Conservation (phyloP, 2,888 invertebrate genomes). For the Smittia aterrima region DNA sequence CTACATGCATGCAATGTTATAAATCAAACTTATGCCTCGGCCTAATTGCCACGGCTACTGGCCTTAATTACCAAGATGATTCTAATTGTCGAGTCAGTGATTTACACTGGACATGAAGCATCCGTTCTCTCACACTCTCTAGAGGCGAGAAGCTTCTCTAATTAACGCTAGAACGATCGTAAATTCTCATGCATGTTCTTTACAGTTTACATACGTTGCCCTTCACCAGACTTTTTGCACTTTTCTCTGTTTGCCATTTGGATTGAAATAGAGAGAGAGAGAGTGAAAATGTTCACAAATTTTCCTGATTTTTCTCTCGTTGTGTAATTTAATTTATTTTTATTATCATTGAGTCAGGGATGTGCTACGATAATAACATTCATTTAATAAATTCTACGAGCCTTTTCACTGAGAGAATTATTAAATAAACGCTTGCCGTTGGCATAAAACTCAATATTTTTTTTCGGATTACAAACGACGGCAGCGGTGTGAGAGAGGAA, state of each 20-base stretch:
- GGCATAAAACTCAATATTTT: neutral
- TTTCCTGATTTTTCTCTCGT: neutral
- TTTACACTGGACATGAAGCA: conserved; percentile 17
- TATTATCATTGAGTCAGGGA: conserved; percentile 4
- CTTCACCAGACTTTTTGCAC: neutral
- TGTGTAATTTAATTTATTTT: conserved; percentile 6
- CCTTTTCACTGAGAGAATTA: conserved; percentile 7
- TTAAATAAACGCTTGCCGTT: neutral
- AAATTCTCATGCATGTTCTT: neutral
- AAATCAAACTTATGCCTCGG: conserved; percentile 21
- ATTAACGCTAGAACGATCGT: conserved; percentile 23
- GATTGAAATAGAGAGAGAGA: neutral
- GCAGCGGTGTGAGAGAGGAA: neutral
- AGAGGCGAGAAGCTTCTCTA: neutral
- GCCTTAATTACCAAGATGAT: conserved; percentile 36
- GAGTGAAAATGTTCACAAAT: neutral
- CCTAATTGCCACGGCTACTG: conserved; percentile 28
- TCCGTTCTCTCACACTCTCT: neutral
- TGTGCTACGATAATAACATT: neutral
- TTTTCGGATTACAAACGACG: neutral
- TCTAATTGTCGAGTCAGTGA: conserved; percentile 33
- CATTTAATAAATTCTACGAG: conserved; percentile 7
- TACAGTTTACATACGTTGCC: neutral
- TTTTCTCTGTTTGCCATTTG: conserved; percentile 2
- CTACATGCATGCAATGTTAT: neutral